These are phyloP conservation scores for Synanthedon andrenaeformis DNA, from an alignment of 2,888 invertebrate genomes.

Conservation along the genomic window DNA sequence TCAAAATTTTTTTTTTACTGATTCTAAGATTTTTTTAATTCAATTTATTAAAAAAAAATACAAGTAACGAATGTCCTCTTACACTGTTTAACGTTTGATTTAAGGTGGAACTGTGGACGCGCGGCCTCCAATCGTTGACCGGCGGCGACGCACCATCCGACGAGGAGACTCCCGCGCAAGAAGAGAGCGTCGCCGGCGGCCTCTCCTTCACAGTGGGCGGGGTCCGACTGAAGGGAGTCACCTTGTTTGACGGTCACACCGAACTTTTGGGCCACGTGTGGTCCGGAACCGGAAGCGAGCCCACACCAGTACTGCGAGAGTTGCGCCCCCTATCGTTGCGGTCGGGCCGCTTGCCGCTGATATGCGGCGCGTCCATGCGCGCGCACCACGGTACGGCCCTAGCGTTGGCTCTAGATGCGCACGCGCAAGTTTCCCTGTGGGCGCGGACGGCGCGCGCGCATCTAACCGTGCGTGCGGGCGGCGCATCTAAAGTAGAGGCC, in stretches of 20 bases:
- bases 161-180: slow-evolving; percentile 9
- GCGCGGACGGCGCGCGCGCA: slow-evolving; percentile 21
- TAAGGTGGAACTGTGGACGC: slow-evolving; percentile 31
- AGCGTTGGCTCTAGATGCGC: slow-evolving; percentile 19
- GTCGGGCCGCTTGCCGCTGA: slow-evolving; percentile 7
- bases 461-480: slow-evolving; percentile 13
- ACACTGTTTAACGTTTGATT: not conserved
- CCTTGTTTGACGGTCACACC: slow-evolving; percentile 29
- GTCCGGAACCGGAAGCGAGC: slow-evolving; percentile 41
- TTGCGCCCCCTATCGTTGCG: slow-evolving; percentile 5
- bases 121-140: slow-evolving; percentile 27
- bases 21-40: no score
- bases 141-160: slow-evolving; percentile 9
- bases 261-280: slow-evolving; percentile 51
- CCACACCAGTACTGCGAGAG: slow-evolving; percentile 37
- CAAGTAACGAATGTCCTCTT: no score
- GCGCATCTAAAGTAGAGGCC: slow-evolving; percentile 7
- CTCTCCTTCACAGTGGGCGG: slow-evolving; percentile 33
- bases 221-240: slow-evolving; percentile 21
- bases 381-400: slow-evolving; percentile 5
- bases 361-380: slow-evolving; percentile 11
- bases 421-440: slow-evolving; percentile 25
- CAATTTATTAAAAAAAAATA: no score
- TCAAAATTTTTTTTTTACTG: no score
- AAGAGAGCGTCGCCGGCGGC: slow-evolving; percentile 22